phyloP scores from a whole-genome alignment of 1,140 invertebrate genomes.

The Chrysopa pallens region DNA sequence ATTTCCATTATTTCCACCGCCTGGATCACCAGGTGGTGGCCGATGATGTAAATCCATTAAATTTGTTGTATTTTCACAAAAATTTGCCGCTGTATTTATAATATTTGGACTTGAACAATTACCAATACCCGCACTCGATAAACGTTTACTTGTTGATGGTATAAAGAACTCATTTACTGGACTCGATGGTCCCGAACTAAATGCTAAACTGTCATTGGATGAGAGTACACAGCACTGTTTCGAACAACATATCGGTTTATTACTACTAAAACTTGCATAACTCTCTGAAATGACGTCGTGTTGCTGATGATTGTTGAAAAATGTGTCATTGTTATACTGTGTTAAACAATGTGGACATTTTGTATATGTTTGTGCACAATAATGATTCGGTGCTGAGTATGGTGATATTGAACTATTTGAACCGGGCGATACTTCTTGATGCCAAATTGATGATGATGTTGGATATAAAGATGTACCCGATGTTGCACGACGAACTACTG shows the following conservation, averaged over 20 bases:
- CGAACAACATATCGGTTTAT: too few relatives aligned
- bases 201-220: slow-evolving; percentile 9
- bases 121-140: slow-evolving; percentile 18
- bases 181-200: slow-evolving; percentile 1
- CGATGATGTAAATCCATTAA: too few relatives aligned
- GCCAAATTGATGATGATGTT: too few relatives aligned
- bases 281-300: too few relatives aligned
- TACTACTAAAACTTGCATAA: too few relatives aligned
- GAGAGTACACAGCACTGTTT: background rate
- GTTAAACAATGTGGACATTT: background rate
- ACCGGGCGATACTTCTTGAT: background rate
- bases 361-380: background rate
- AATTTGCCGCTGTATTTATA: slow-evolving; percentile 22
- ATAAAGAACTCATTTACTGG: slow-evolving; percentile 10
- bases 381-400: background rate
- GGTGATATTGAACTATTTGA: background rate
- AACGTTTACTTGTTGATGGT: slow-evolving; percentile 14
- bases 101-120: slow-evolving; percentile 28
- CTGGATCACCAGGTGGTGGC: slow-evolving; percentile 9
- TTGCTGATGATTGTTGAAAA: too few relatives aligned
- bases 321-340: background rate
- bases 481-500: background rate
- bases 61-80: slow-evolving; percentile 18
- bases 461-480: background rate
- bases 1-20: slow-evolving; percentile 27